Evolutionary conservation across 2,113 vertebrate species (phyloP).

Genomic region (Pelecanoides urinatrix): DNA sequence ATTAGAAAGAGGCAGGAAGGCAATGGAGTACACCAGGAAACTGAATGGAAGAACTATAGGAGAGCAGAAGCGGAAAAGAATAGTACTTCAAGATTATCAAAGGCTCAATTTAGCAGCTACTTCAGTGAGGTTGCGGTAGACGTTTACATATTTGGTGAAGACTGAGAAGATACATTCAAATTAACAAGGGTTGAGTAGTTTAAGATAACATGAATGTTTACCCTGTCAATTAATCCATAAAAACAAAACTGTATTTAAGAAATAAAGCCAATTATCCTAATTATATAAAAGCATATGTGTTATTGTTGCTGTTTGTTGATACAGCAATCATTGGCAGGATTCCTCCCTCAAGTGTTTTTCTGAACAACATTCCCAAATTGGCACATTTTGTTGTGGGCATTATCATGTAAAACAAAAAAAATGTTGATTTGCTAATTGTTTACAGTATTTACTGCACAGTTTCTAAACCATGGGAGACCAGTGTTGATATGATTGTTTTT

Average conservation of each 20-base stretch:
- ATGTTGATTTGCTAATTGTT: neutral
- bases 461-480: neutral
- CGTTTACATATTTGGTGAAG: neutral
- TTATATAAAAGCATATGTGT: neutral
- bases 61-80: neutral
- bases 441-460: neutral
- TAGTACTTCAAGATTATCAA: neutral
- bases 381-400: neutral
- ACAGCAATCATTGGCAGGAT: neutral
- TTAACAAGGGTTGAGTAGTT: neutral
- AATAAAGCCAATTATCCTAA: neutral
- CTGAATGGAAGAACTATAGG: neutral
- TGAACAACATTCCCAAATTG: neutral
- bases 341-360: neutral
- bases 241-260: neutral
- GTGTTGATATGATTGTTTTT: neutral
- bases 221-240: neutral
- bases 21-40: neutral
- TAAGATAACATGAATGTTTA: neutral
- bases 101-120: neutral
- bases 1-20: neutral
- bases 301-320: neutral
- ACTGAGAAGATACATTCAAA: neutral
- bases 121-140: neutral
- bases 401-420: neutral